Percentiles rank a stretch among this genome's conserved stretches.
These are phyloP conservation scores for Melierax canorus DNA, from an alignment of 2,113 vertebrate genomes.

Conservation along the genomic window DNA sequence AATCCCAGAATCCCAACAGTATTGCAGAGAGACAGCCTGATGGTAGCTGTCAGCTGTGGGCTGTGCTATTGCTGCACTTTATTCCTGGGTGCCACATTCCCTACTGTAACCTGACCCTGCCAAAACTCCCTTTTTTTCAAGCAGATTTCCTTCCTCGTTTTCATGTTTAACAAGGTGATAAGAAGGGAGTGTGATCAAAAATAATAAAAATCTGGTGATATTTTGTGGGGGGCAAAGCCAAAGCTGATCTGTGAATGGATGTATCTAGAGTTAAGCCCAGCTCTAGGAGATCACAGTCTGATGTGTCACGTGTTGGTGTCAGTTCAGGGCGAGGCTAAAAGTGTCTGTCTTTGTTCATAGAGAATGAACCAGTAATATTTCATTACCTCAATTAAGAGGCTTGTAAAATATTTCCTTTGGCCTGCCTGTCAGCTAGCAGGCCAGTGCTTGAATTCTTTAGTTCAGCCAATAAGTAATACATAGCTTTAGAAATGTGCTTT, in stretches of 20 bases:
- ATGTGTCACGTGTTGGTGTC: not conserved
- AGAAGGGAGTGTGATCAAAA: not conserved
- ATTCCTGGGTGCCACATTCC: not conserved
- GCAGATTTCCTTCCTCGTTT: not conserved
- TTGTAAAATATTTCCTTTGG: slow-evolving; percentile 8
- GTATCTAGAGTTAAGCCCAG: not conserved
- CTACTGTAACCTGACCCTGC: not conserved
- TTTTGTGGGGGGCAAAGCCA: not conserved
- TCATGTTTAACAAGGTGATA: not conserved
- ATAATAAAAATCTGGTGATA: not conserved
- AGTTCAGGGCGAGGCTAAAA: not conserved
- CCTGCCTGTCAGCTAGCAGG: not conserved
- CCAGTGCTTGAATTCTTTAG: not conserved
- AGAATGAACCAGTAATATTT: not conserved
- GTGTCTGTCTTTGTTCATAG: not conserved
- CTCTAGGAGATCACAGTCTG: not conserved
- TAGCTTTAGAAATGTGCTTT: not conserved
- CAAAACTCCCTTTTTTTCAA: not conserved
- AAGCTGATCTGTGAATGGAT: not conserved
- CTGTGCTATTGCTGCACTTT: not conserved
- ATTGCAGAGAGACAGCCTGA: not conserved
- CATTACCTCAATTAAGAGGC: not conserved
- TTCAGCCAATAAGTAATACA: not conserved
- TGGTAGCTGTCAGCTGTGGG: not conserved
- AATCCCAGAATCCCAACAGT: not conserved